A percentile compares a stretch with the other conserved stretches of the same genome.
These are phyloP conservation scores for Sebastes schlegelii DNA, from an alignment of 2,113 vertebrate genomes.

Conservation along the genomic window DNA sequence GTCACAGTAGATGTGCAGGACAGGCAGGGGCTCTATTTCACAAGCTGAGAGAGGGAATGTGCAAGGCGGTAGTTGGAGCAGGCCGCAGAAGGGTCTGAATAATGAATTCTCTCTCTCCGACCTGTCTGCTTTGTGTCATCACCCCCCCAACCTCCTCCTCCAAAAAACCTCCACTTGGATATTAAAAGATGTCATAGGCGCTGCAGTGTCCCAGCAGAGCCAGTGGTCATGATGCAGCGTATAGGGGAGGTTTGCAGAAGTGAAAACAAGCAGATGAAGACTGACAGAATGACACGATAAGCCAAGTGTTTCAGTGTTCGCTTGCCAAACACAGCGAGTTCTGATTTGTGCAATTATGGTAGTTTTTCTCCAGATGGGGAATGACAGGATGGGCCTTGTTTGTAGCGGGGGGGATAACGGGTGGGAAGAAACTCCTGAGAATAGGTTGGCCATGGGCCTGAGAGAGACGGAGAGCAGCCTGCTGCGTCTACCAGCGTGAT, in stretches of 20 bases:
- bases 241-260: constrained; percentile 30
- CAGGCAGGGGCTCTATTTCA: constrained; percentile 67
- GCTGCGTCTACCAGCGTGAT: background rate
- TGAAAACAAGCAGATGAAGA: constrained; percentile 42
- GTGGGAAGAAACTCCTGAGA: constrained; percentile 26
- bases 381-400: constrained; percentile 46
- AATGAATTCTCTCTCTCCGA: constrained; percentile 76
- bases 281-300: constrained; percentile 50
- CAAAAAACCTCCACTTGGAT: constrained; percentile 85
- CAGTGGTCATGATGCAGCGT: constrained; percentile 85
- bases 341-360: constrained; percentile 60
- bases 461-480: background rate
- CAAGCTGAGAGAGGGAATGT: constrained; percentile 68
- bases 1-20: constrained; percentile 73
- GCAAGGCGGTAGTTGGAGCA: constrained; percentile 55
- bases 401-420: constrained; percentile 4
- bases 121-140: constrained; percentile 77
- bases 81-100: constrained; percentile 68
- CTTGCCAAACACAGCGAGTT: constrained; percentile 53
- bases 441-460: background rate
- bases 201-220: constrained; percentile 85
- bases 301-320: constrained; percentile 30
- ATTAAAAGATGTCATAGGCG: constrained; percentile 88
- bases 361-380: constrained; percentile 13
- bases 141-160: constrained; percentile 50